phyloP scores from a whole-genome alignment of 2,888 invertebrate species.

The Catocala sponsa region DNA sequence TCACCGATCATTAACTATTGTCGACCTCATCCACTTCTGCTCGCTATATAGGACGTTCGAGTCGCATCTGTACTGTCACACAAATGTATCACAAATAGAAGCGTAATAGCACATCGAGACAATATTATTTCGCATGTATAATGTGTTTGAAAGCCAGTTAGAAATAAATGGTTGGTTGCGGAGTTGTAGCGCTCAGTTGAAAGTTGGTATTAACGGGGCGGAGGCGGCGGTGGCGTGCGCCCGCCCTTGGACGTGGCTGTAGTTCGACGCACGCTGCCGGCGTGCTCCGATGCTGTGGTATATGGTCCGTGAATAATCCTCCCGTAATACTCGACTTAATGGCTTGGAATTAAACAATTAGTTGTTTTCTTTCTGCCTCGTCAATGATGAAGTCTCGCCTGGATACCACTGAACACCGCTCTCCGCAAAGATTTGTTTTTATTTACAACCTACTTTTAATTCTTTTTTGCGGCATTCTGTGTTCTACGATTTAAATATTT shows the following conservation, averaged over 20 bases:
- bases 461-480: slow-evolving; percentile 12
- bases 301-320: slow-evolving; percentile 86
- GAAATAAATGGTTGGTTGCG: slow-evolving; percentile 59
- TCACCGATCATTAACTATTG: slow-evolving; percentile 23
- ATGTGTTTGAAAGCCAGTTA: slow-evolving; percentile 59
- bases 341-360: slow-evolving; percentile 87
- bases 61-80: slow-evolving; percentile 27
- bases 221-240: slow-evolving; percentile 48
- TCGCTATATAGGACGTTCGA: slow-evolving; percentile 24
- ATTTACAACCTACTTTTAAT: slow-evolving; percentile 17
- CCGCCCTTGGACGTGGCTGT: slow-evolving; percentile 50
- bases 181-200: slow-evolving; percentile 42
- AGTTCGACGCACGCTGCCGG: slow-evolving; percentile 50
- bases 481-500: slow-evolving; percentile 8
- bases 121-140: slow-evolving; percentile 18
- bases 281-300: slow-evolving; percentile 78
- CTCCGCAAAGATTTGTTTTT: slow-evolving; percentile 41
- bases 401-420: slow-evolving; percentile 54
- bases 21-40: slow-evolving; percentile 29
- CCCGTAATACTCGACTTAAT: slow-evolving; percentile 85
- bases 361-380: slow-evolving; percentile 85
- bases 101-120: slow-evolving; percentile 7
- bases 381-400: slow-evolving; percentile 72
- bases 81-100: slow-evolving; percentile 36
- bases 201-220: slow-evolving; percentile 48